Base-by-base conservation (phyloP, 2,113 vertebrate species). In the Illadopsis cleaveri region DNA sequence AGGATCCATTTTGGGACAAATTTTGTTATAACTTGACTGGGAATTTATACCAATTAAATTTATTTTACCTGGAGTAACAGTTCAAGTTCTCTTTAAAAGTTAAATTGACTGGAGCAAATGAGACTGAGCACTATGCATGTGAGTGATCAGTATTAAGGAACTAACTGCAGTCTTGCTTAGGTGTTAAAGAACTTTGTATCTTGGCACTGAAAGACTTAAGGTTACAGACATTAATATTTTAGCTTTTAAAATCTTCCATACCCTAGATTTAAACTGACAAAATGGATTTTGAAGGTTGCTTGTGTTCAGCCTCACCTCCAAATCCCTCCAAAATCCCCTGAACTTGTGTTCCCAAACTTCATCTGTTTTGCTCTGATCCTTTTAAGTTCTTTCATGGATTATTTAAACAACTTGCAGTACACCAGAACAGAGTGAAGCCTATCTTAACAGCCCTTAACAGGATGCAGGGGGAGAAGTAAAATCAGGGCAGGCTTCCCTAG, bases 71-170 rank as follows among this genome's bases (percentile, higher is more conserved):
- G 37, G 16, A 68, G 14, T 79, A 64, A 33, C 15, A 11, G 33
- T 44, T 64, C 23, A 60, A 40, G 25, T 73, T 47, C 13, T 42
- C 27, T 51, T 82, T 70, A 71, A 61, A 82, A 69, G 64, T 68
- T 38, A 51, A 54, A n/a, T 20, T 21, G 35, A 18, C 35, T 37
- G 45, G 42, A 66, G 57, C 57, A 66, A 44, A 60, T 56, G n/a
- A 42, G n/a, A 25, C 28, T 6, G 28, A 58, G 22, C 5, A 2
- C 53, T 20, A 2, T 40, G 44, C 1, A 0, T 69, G 23, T 16
- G 15, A 45, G 56, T 40, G 31, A n/a, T 61, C 11, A 12, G 20
- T 31, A 4, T 10, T 42, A 24, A 40, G 35, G n/a, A 14, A 54
- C 33, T 40, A 35, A 20, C 47, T 42, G 27, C 35, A 45, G 61